phyloP scores from a whole-genome alignment of 1,140 invertebrate genomes.

The Caenorhabditis remanei region DNA sequence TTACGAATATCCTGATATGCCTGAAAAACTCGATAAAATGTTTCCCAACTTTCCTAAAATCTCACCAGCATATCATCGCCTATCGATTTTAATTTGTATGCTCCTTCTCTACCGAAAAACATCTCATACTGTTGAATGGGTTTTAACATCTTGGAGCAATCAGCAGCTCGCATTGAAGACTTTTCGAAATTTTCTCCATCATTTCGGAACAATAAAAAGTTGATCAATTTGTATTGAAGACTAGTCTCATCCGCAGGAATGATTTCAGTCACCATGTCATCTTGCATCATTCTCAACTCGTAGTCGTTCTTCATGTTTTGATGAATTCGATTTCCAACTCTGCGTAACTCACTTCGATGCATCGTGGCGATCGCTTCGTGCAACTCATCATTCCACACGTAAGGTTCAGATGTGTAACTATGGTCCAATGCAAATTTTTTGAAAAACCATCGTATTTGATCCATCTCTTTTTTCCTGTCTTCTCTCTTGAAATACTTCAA shows the following conservation, averaged over 20 bases:
- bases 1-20: background rate
- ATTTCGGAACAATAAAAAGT: constrained; percentile 7
- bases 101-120: constrained; percentile 30
- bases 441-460: constrained; percentile 11
- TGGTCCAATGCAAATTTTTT: constrained; percentile 9
- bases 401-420: constrained; percentile 2
- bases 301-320: background rate
- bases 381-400: background rate
- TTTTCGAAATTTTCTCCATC: background rate
- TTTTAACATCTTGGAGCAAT: background rate
- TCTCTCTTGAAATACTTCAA: background rate
- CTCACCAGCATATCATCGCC: background rate
- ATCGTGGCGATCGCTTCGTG: background rate
- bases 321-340: background rate
- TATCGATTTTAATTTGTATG: background rate
- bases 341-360: background rate
- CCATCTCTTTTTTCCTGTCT: background rate
- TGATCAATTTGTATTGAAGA: constrained; percentile 27
- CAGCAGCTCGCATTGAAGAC: background rate
- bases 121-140: constrained; percentile 22
- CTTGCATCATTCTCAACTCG: background rate
- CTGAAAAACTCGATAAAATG: background rate
- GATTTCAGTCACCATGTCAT: background rate
- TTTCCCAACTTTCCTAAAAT: background rate
- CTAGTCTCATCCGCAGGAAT: background rate